Base-by-base conservation (phyloP, 2,113 vertebrate genomes). In the Plestiodon gilberti region DNA sequence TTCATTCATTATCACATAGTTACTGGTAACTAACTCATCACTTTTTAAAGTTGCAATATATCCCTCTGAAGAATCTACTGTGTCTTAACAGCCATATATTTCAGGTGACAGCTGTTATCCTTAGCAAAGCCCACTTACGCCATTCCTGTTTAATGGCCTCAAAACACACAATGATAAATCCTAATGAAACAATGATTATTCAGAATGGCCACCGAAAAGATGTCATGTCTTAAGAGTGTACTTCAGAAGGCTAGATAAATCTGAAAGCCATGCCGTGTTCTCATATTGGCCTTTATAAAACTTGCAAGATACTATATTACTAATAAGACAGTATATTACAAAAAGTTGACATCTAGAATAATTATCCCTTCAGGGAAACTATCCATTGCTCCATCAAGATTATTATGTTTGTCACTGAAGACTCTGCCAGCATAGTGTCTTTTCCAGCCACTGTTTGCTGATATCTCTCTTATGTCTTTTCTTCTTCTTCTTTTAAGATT, bases 101-200 rank as follows among this genome's bases (percentile, higher is more conserved):
- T 88, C 82, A 71, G 13, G 40, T 82, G 81, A 77, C 74, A 87
- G 79, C 22, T 90, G 33, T 65, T 92, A 59, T 55, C 87, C 85
- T 92, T 89, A 86, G 74, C 82, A 90, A 93, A 95, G 88, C 13
- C 79, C 90, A n/a, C 30, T 89, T 87, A 35, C n/a, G n/a, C 82
- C 78, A 87, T 88, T 91, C 52, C 76, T 91, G 86, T 86, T 90
- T 83, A 70, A 81, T 82, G 25, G 86, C 88, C 78, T 85, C 86
- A 91, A 85, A 35, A 87, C 5, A 74, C n/a, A 90, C 8, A 81
- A 28, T 87, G 61, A 78, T 73, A 92, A 93, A 93, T 86, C 90
- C 43, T 81, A 92, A 43, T 40, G 61, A 91, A 90, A 25, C 82
- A 89, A 92, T 87, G 82, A 81, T 76, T 87, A 25, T 87, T 89